Evolutionary conservation across 2,113 vertebrate genomes (phyloP).

Genomic region (Heloderma charlesbogerti): DNA sequence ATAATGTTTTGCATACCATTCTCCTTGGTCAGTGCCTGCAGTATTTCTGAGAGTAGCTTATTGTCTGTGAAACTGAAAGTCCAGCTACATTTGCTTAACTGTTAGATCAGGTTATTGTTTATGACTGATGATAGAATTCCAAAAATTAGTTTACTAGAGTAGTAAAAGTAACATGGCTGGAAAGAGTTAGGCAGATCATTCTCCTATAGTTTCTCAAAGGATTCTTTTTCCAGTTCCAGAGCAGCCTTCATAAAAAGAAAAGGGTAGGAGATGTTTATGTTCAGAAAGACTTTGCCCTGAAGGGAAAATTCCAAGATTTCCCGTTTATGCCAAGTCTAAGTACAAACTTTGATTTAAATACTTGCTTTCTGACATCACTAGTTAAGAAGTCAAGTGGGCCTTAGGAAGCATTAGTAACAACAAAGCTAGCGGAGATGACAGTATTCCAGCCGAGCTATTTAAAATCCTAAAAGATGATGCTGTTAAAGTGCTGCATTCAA

Average conservation of each 20-base stretch:
- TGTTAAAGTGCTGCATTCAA: no score
- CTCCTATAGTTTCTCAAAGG: neutral
- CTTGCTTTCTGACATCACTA: neutral
- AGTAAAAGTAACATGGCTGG: neutral
- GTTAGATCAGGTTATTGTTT: neutral
- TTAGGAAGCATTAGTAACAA: no score
- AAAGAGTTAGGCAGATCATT: neutral
- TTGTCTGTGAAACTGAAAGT: neutral
- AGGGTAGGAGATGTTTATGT: neutral
- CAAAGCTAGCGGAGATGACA: no score
- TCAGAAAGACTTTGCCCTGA: neutral
- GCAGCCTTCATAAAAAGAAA: neutral
- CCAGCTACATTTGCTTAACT: neutral
- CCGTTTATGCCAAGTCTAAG: neutral
- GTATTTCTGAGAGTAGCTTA: neutral
- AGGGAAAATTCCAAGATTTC: neutral
- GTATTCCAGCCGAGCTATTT: no score
- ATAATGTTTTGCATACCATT: neutral
- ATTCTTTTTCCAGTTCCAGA: neutral
- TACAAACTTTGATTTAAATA: neutral
- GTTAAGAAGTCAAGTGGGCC: no score
- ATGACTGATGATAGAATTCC: neutral
- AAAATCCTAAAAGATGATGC: no score
- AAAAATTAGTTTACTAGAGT: neutral
- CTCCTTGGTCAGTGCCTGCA: neutral